Base-by-base conservation (phyloP, 2,797 vertebrate species). In the Danio choprae region DNA sequence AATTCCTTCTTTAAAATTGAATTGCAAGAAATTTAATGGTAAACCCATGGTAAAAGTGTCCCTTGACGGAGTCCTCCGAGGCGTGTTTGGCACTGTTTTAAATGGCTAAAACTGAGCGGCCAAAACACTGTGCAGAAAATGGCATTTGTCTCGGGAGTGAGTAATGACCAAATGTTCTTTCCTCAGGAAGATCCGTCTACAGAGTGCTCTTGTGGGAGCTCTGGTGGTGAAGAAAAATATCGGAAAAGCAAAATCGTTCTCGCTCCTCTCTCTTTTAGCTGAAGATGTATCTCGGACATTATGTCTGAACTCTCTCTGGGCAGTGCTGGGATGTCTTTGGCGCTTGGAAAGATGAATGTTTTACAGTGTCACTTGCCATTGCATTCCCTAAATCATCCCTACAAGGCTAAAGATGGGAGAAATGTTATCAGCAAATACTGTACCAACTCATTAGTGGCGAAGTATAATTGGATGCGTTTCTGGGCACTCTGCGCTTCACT, bases 401-500 rank as follows among this genome's bases (percentile, higher is more conserved):
- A 73, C 63, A 41, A 56, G 68, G 74, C 59, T 64, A 55, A 63
- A 70, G 50, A 76, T 65, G 18, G 44, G 58, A 11, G 16, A 59
- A 44, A 71, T 75, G 64, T 51, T 74, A 73, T 56, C 40, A 9
- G 1, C 20, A 15, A 64, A 29, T 29, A 29, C 29, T 29, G 55
- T 36, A 62, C 18, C 63, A 71, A 65, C 48, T 71, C 40, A 79
- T 22, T 20, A 51, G 70, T 56, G 68, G 72, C 50, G 5, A 56
- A 38, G 44, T 44, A 56, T 79, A 74, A 83, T 79, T 69, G 56
- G 56, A 60, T 62, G 16, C 4, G 10, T 69, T 65, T 73, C 43
- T 12, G 20, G 64, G 65, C 50, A 59, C 69, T 43, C 15, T 12
- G 15, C 22, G n/a, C 73, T 76, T 65, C 74, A 15, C 38, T 55